Evolutionary conservation across 2,797 vertebrate species (phyloP).

Genomic region (Hybognathus amarus): DNA sequence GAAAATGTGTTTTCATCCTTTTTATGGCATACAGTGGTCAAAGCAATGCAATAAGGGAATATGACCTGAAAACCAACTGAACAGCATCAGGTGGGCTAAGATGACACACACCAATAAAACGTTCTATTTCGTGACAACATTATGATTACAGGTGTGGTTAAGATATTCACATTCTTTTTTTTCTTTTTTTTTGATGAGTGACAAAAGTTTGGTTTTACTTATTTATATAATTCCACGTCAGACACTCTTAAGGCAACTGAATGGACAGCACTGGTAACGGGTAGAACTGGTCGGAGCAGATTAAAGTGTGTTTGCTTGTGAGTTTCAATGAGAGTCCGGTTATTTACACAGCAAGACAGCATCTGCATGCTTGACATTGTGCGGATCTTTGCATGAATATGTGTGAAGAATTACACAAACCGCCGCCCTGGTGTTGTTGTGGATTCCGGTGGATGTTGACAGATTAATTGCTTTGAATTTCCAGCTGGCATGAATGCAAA

Average conservation of each 20-base stretch:
- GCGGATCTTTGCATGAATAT: background rate
- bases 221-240: background rate
- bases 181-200: background rate
- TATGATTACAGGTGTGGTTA: background rate
- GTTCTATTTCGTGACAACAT: background rate
- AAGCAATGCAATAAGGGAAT: background rate
- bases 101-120: background rate
- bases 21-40: background rate
- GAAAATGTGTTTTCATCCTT: too few relatives aligned
- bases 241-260: background rate
- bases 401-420: background rate
- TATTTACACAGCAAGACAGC: background rate
- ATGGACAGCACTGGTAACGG: background rate
- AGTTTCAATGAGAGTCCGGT: background rate
- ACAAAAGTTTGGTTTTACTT: background rate
- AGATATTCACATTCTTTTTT: background rate
- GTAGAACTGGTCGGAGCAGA: constrained; percentile 37
- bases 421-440: background rate
- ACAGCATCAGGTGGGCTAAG: background rate
- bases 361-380: background rate
- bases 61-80: constrained; percentile 1
- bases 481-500: background rate
- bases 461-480: background rate
- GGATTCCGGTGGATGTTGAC: background rate
- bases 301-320: constrained; percentile 7